Conservation (phyloP, 2,888 invertebrate species). For the Ormyrus nitidulus region DNA sequence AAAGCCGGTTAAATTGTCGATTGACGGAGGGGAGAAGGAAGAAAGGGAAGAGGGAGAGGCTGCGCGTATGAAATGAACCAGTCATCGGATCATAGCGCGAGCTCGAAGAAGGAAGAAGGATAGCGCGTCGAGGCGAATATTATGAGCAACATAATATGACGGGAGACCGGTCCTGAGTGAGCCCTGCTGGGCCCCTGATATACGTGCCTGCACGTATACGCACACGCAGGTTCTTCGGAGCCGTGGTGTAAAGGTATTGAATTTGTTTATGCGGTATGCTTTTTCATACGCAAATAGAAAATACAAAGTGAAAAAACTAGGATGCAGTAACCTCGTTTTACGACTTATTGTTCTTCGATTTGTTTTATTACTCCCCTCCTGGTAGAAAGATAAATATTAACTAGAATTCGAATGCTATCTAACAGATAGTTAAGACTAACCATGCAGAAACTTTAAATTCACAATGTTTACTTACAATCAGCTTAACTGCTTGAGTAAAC, state of each 20-base stretch:
- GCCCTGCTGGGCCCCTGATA: conserved; percentile 28
- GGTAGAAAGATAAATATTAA: no score
- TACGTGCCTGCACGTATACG: background rate
- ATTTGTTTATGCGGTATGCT: conserved; percentile 66
- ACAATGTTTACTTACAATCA: no score
- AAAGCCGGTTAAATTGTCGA: background rate
- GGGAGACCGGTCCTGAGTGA: background rate
- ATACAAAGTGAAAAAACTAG: no score
- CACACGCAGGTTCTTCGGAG: background rate
- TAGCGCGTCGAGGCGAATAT: conserved; percentile 44
- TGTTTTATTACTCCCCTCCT: no score
- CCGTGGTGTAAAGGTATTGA: conserved; percentile 57
- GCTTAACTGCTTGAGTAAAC: no score
- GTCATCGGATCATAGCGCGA: conserved; percentile 16
- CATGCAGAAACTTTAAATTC: no score
- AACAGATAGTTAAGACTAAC: no score
- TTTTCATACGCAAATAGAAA: conserved; percentile 64
- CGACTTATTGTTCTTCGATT: no score
- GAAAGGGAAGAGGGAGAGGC: no score
- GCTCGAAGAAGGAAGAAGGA: no score
- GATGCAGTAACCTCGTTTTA: no score
- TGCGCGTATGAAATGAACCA: background rate
- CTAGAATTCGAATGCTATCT: no score
- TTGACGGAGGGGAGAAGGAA: background rate
- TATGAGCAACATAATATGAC: conserved; percentile 38